Base-by-base conservation (phyloP, 1,140 invertebrate species). In the Zaprionus capensis region DNA sequence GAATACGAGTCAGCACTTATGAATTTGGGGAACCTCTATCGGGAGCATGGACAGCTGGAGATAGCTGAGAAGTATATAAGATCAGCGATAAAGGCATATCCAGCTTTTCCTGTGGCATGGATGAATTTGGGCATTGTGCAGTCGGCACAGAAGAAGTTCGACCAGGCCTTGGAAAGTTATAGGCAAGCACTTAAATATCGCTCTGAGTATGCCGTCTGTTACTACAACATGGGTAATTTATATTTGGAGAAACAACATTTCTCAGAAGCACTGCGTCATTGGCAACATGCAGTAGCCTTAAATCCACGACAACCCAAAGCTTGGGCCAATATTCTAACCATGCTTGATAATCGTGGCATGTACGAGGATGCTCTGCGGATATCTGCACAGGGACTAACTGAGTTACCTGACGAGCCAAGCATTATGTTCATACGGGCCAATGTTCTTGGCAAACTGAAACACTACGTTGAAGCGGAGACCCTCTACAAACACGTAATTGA, bases 111-210 rank as follows among this genome's bases (percentile, higher is more conserved):
- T 6, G 96, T 97, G 15, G 98, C 98, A 3, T 99, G 98, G 98
- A 99, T 99, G 98, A 99, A 99, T 94, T 94, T 99, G 22, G 98
- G 98, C 14, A 99, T 99, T 81, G 96, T 99, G 53, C 94, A 98
- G 71, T 96, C 97, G 4, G 94, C 95, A 15, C 93, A 96, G 49
- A 96, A 96, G 71, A 95, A 96, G 79, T 95, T 95, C 71, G 84
- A 94, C 17, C 95, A 97, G 87, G 96, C 98, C 2, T 95, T 98
- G 90, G 84, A 92, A 15, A 97, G 97, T 88, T 99, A 99, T 88
- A 93, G 95, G 77, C 96, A 93, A 51, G 98, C 98, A 5, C 92
- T 99, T 1, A 94, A 91, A 36, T 94, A 97, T 92, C 94, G 98
- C 66, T 94, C 93, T 73, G 96, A 95, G 58, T 99, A 99, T 94